These are phyloP conservation scores for Andricus quercusramuli DNA, from an alignment of 2,888 invertebrate species.

Conservation along the genomic window DNA sequence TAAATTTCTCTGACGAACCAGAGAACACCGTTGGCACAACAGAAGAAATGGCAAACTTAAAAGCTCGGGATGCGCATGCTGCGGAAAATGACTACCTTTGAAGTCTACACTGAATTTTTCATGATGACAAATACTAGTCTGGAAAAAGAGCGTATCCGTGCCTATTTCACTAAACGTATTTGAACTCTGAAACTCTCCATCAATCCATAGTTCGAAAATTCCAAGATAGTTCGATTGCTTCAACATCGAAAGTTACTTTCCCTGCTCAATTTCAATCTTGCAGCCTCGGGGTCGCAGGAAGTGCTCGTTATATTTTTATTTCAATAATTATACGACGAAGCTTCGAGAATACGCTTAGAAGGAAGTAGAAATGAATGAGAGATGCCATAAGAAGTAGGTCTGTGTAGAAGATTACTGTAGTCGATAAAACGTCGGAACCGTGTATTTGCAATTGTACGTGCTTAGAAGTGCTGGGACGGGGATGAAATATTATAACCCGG, in stretches of 20 bases:
- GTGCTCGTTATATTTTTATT: slow-evolving; percentile 34
- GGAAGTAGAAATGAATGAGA: slow-evolving; percentile 14
- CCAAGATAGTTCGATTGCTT: slow-evolving; percentile 1
- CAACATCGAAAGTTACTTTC: slow-evolving; percentile 1
- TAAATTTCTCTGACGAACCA: slow-evolving; percentile 84
- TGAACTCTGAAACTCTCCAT: background rate
- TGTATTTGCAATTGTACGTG: slow-evolving; percentile 2
- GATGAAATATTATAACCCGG: background rate
- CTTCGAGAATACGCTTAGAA: slow-evolving; percentile 34
- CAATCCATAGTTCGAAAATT: background rate
- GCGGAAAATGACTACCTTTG: slow-evolving; percentile 74
- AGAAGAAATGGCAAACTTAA: slow-evolving; percentile 76
- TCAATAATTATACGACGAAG: slow-evolving; percentile 13
- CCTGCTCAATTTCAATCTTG: slow-evolving; percentile 8
- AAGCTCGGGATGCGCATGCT: slow-evolving; percentile 70
- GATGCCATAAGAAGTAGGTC: slow-evolving; percentile 25
- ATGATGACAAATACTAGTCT: slow-evolving; percentile 37
- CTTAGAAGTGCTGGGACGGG: background rate
- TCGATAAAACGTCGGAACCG: slow-evolving; percentile 3
- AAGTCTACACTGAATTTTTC: slow-evolving; percentile 48
- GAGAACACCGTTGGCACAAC: slow-evolving; percentile 77
- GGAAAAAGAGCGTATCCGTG: slow-evolving; percentile 18
- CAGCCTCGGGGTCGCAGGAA: slow-evolving; percentile 9
- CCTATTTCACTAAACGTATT: slow-evolving; percentile 5
- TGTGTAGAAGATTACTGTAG: slow-evolving; percentile 15